Base-by-base conservation (phyloP, 2,888 invertebrate species). In the Thyatira batis region DNA sequence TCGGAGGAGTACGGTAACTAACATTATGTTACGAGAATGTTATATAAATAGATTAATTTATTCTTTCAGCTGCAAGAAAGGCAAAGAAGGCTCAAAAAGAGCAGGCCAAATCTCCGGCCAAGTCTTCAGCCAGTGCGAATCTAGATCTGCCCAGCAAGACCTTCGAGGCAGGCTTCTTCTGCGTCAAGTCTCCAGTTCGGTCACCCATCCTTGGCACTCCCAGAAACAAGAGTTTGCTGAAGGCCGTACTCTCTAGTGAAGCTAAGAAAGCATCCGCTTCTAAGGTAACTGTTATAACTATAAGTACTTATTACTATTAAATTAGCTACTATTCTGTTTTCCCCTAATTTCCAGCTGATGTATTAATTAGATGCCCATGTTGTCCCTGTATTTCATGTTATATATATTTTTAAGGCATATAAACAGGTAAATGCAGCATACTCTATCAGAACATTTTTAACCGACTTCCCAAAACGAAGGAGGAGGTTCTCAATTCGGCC, bases 121-220 rank as follows among this genome's bases (percentile, higher is more conserved):
- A 45, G 3, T 46, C 49, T 0, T 33, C 65, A 0, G 20, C 20
- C 0, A 2, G 49, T 1, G 25, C 33, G 5, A 33, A n/a, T n/a
- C 4, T 13, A 0, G 62, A 56, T 0, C 28, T 45, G 0, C 63
- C 63, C n/a, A 73, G 67, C 39, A 86, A 87, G 65, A 86, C 85
- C 0, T 92, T 92, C 61, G 87, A 92, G 11, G 92, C 85, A 0
- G 92, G 92, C 0, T 92, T 92, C 80, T 92, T 92, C 80, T 63
- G 71, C 54, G 85, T 92, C 43, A 67, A 63, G 39, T 92, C 92
- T 0, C 92, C 92, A 2, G 78, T 87, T n/a, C 83, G 81, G 11
- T 64, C 73, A 8, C 73, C 75, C 2, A 61, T 61, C 1, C 30
- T 65, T 2, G 53, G 52, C 53, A 63, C 73, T 2, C 69, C 71